Conservation (phyloP, 2,797 vertebrate species). For the Rhadinocentrus ornatus region DNA sequence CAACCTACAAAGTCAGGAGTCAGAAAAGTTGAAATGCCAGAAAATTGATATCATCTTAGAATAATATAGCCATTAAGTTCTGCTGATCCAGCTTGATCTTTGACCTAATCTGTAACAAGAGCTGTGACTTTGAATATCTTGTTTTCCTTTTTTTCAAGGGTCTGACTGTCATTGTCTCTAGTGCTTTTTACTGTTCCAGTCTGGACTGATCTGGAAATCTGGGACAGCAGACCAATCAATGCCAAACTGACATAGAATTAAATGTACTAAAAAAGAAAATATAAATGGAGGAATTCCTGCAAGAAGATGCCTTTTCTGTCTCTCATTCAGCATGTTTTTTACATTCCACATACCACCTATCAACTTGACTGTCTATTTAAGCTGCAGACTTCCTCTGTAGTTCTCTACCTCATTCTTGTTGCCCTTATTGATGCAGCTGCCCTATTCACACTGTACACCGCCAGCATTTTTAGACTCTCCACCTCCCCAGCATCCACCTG, state of each 20-base stretch:
- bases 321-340: not conserved
- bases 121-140: constrained; percentile 28
- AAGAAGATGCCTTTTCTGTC: no score
- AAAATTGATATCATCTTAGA: no score
- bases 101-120: constrained; percentile 27
- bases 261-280: not conserved
- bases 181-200: constrained; percentile 13
- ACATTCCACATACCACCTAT: not conserved
- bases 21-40: no score
- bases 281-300: no score
- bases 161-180: constrained; percentile 18
- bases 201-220: constrained; percentile 22
- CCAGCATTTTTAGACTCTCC: not conserved
- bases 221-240: constrained; percentile 37
- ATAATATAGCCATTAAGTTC: constrained; percentile 14
- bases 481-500: not conserved
- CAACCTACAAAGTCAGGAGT: no score
- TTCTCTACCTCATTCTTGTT: not conserved
- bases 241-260: constrained; percentile 1
- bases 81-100: constrained; percentile 5
- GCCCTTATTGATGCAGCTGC: not conserved
- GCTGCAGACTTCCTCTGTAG: not conserved
- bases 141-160: not conserved
- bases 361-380: not conserved
- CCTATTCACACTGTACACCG: not conserved